Percentiles rank a stretch among this genome's conserved stretches.
phyloP scores from a whole-genome alignment of 1,140 invertebrate species.

The Drosophila trapezifrons region DNA sequence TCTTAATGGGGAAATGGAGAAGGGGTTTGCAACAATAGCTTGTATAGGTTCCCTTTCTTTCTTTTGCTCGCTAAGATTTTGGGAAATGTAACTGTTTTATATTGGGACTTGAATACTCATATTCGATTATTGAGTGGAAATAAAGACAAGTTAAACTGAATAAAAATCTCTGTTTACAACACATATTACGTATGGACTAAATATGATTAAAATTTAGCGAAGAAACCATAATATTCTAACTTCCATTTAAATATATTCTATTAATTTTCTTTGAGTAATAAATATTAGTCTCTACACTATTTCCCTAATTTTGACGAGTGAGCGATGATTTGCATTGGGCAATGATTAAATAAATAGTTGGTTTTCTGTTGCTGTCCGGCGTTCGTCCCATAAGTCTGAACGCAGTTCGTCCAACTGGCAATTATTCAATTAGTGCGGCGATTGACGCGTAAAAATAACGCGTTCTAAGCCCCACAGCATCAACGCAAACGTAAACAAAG shows the following conservation, averaged over 20 bases:
- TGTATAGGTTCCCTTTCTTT: neutral
- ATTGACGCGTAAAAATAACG: constrained; percentile 67
- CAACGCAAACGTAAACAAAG: constrained; percentile 24
- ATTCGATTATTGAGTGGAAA: too few species aligned
- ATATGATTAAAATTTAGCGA: too few species aligned
- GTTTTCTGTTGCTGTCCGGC: neutral
- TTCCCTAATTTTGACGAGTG: neutral
- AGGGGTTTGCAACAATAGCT: constrained; percentile 10
- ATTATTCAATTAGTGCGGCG: constrained; percentile 70
- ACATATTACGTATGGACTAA: too few species aligned
- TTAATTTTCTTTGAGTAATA: neutral
- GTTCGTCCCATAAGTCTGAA: neutral
- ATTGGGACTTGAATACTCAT: too few species aligned
- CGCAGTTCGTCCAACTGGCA: constrained; percentile 55
- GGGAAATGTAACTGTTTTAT: constrained; percentile 7
- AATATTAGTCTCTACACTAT: neutral
- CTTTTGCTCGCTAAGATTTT: neutral
- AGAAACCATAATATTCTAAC: too few species aligned
- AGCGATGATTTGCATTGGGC: neutral
- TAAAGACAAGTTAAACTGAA: too few species aligned
- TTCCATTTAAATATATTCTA: too few species aligned
- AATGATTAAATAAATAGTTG: too few species aligned
- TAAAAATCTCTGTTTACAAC: neutral
- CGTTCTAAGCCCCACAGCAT: constrained; percentile 33
- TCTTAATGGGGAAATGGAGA: constrained; percentile 21